Evolutionary conservation across 2,888 invertebrate genomes (phyloP).

Genomic region (Megamerina dolium): DNA sequence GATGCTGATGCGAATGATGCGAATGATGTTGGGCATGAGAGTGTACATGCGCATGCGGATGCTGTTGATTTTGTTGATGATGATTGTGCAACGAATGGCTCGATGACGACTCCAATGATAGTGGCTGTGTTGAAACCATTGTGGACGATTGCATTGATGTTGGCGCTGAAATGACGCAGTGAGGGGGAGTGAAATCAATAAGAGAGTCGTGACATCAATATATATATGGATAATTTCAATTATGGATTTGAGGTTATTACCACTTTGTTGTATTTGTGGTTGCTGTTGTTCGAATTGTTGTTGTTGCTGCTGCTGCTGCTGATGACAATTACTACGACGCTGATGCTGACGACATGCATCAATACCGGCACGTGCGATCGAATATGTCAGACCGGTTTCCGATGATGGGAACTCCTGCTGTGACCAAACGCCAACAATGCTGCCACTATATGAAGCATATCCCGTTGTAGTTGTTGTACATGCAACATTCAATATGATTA

Average conservation of each 20-base stretch:
- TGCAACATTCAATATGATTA: no score
- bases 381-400: constrained; percentile 47
- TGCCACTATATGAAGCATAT: no score
- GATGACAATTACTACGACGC: constrained; percentile 29
- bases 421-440: constrained; percentile 43
- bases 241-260: no score
- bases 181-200: not conserved
- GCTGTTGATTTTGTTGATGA: constrained; percentile 28
- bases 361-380: constrained; percentile 41
- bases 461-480: no score
- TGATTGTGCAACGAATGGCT: constrained; percentile 31
- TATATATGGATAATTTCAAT: no score
- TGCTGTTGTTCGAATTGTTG: constrained; percentile 30
- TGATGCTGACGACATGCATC: constrained; percentile 32
- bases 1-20: constrained; percentile 20
- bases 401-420: constrained; percentile 45
- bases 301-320: constrained; percentile 26
- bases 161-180: constrained; percentile 20
- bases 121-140: constrained; percentile 37
- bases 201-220: not conserved
- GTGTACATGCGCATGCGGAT: constrained; percentile 4
- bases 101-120: constrained; percentile 38
- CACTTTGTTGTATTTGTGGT: constrained; percentile 20
- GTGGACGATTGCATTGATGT: constrained; percentile 42
- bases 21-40: constrained; percentile 27